Evolutionary conservation across 2,797 vertebrate genomes (phyloP).

Genomic region (Propithecus perrieri): DNA sequence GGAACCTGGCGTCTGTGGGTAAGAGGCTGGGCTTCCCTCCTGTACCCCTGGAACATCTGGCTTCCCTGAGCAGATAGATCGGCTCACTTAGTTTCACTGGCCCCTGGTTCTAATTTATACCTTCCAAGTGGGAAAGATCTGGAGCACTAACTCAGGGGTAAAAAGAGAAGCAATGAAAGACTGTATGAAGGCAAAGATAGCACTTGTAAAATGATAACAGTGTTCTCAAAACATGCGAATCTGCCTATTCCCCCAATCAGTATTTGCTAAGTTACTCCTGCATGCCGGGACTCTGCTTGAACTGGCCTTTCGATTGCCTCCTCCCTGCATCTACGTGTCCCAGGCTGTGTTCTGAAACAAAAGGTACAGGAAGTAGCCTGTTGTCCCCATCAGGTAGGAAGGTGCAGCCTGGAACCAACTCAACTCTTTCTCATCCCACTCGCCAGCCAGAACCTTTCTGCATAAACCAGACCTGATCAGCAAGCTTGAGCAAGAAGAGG

Average conservation of each 20-base stretch:
- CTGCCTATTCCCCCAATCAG: neutral
- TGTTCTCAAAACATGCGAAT: neutral
- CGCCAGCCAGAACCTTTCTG: neutral
- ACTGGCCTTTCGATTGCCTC: neutral
- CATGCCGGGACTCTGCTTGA: neutral
- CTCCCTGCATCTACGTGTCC: neutral
- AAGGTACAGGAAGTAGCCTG: neutral
- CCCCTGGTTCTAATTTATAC: neutral
- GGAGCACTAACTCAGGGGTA: neutral
- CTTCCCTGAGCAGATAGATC: neutral
- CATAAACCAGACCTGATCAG: neutral
- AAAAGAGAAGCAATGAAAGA: neutral
- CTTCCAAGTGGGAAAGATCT: neutral
- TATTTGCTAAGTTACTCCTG: neutral
- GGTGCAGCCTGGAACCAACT: neutral
- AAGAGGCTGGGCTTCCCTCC: neutral
- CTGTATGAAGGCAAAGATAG: neutral
- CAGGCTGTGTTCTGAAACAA: neutral
- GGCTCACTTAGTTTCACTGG: neutral
- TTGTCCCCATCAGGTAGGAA: neutral
- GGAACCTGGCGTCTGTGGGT: constrained; percentile 65
- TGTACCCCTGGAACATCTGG: neutral
- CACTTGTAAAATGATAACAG: neutral
- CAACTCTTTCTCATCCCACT: neutral
- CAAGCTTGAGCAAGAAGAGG: constrained; percentile 1